Evolutionary conservation across 2,888 invertebrate genomes (phyloP).

Genomic region (Plebejus melissa): DNA sequence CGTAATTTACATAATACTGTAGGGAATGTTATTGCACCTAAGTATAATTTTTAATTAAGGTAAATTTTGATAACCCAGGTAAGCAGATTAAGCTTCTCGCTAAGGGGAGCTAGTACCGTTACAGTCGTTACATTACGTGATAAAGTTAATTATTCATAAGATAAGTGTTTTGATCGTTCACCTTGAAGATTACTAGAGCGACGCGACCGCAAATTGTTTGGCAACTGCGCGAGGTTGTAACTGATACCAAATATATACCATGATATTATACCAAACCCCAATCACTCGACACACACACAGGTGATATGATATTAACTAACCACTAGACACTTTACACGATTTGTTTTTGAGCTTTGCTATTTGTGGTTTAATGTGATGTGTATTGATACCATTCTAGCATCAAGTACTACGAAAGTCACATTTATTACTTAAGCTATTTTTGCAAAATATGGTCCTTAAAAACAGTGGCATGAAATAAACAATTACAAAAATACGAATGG

Average conservation of each 20-base stretch:
- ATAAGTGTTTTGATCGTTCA: slow-evolving; percentile 44
- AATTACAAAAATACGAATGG: not conserved
- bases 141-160: slow-evolving; percentile 20
- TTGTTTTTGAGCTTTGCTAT: not conserved
- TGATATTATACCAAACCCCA: not conserved
- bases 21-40: no score
- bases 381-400: not conserved
- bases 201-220: slow-evolving; percentile 64
- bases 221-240: slow-evolving; percentile 54
- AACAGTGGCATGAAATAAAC: no score
- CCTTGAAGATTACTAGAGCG: slow-evolving; percentile 69
- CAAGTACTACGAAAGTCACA: not conserved
- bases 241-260: not conserved
- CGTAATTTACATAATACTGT: no score
- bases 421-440: not conserved
- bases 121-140: not conserved
- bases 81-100: not conserved
- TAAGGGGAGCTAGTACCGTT: not conserved
- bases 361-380: not conserved
- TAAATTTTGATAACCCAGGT: not conserved
- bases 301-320: not conserved
- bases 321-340: not conserved
- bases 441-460: not conserved
- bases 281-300: not conserved
- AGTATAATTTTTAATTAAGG: not conserved